phyloP scores from a whole-genome alignment of 2,797 vertebrate species.

The Myotis myotis region DNA sequence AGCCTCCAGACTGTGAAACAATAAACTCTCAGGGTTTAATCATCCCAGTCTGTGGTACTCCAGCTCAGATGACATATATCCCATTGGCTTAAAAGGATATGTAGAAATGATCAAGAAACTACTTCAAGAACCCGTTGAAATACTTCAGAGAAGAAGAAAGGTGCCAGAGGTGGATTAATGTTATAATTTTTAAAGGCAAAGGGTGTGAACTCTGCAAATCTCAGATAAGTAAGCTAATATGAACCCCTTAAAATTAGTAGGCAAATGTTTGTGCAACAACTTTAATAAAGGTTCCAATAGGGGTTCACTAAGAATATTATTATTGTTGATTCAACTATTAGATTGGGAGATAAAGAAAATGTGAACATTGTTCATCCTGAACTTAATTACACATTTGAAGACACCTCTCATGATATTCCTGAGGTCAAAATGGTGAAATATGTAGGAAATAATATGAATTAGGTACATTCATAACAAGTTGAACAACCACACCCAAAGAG shows the following conservation, averaged over 20 bases:
- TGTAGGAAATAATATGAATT: slow-evolving; percentile 36
- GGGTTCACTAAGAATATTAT: slow-evolving; percentile 35
- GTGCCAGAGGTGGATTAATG: neutral
- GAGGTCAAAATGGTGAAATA: slow-evolving; percentile 37
- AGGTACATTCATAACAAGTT: slow-evolving; percentile 19
- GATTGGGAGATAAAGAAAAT: neutral
- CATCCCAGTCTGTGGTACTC: neutral
- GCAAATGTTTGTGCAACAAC: neutral
- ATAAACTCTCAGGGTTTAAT: neutral
- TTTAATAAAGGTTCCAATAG: neutral
- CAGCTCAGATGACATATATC: neutral
- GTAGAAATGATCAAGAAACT: neutral
- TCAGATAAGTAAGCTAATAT: neutral
- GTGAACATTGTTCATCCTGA: slow-evolving; percentile 2
- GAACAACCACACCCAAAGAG: slow-evolving; percentile 40
- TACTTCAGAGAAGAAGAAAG: neutral
- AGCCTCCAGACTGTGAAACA: neutral
- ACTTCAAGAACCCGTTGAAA: neutral
- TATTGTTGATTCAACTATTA: slow-evolving; percentile 24
- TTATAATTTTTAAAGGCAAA: slow-evolving; percentile 22
- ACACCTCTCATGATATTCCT: slow-evolving; percentile 23
- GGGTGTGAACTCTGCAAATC: neutral
- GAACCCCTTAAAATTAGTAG: neutral
- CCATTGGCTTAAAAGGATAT: neutral
- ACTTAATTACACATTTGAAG: neutral